phyloP scores from a whole-genome alignment of 1,140 invertebrate genomes.

The Subanguina moxae region DNA sequence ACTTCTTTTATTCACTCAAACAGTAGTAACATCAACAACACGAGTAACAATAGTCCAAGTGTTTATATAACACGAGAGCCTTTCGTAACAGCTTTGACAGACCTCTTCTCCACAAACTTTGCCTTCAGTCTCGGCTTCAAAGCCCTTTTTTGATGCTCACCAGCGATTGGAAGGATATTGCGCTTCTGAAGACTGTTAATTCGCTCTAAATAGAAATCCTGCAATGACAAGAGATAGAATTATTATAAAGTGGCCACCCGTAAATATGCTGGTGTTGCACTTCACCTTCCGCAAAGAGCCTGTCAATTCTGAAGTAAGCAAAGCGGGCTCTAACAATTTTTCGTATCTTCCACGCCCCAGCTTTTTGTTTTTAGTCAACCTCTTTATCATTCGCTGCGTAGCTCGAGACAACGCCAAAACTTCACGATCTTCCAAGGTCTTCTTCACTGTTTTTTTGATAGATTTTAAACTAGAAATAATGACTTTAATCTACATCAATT shows the following conservation, averaged over 20 bases:
- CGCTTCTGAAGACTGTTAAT: conserved; percentile 33
- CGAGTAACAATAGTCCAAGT: conserved; percentile 5
- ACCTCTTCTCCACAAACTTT: conserved; percentile 33
- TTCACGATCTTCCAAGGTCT: conserved; percentile 12
- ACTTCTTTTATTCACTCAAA: not conserved
- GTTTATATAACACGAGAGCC: conserved; percentile 11
- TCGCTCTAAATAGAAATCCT: conserved; percentile 38
- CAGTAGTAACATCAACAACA: not conserved
- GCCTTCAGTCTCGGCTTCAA: conserved; percentile 27
- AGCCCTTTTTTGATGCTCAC: conserved; percentile 15
- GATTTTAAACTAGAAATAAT: conserved; percentile 36
- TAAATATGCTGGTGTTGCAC: conserved; percentile 18
- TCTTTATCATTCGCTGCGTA: conserved; percentile 16
- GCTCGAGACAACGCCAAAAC: conserved; percentile 12
- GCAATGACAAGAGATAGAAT: conserved; percentile 9
- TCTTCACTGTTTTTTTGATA: conserved; percentile 24
- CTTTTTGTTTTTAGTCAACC: conserved; percentile 21
- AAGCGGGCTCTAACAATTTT: conserved; percentile 30
- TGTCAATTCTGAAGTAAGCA: conserved; percentile 24
- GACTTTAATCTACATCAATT: too few relatives aligned
- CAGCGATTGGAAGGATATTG: conserved; percentile 25
- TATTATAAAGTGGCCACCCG: conserved; percentile 15
- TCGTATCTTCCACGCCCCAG: conserved; percentile 31
- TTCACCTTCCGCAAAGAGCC: conserved; percentile 24
- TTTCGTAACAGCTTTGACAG: conserved; percentile 17